Evolutionary conservation across 2,888 invertebrate genomes (phyloP), one percentile per base, ranked within the genome.

Genomic region (Campaea margaritaria): DNA sequence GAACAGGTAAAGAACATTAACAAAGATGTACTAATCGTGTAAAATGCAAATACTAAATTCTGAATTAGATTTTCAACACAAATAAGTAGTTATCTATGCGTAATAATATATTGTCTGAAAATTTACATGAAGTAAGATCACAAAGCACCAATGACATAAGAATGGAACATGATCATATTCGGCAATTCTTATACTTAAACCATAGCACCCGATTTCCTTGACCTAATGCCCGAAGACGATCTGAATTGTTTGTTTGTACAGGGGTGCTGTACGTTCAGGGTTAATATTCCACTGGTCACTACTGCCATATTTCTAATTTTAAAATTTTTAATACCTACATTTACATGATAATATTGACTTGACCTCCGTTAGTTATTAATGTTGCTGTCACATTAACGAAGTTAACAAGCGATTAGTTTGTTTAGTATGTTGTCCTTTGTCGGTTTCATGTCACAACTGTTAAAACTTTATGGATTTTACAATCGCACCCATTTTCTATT

Each of bases 1-100:
- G 72, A 93, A 94, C 91, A 96, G 95, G 95, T 96, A 91, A 68
- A 58, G n/a, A 41, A 46, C n/a, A n/a, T 27, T 34, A 34, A n/a
- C 14, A 47, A 36, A 50, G 21, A 27, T 44, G 36, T 48, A 64
- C 31, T 46, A 46, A 52, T 27, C 11, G 34, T 14, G 14, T 51
- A 47, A 45, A 38, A 45, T 16, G 12, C 34, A 7, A 34, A 45
- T 1, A 31, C 31, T n/a, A n/a, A 45, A 13, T 34, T 5, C 7
- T 34, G 10, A 10, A 36, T n/a, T 3, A 10, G n/a, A 36, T n/a
- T n/a, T 36, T 10, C n/a, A 36, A 36, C 4, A 4, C 36, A 36
- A 36, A 7, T 31, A 31, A 31, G 10, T 31, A 31, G 31, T 31
- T 31, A 3, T 31, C 31, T 9, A 9, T 31, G 31, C 31, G 31